Evolutionary conservation across 2,113 vertebrate species (phyloP).

Genomic region (Dasyurus viverrinus): DNA sequence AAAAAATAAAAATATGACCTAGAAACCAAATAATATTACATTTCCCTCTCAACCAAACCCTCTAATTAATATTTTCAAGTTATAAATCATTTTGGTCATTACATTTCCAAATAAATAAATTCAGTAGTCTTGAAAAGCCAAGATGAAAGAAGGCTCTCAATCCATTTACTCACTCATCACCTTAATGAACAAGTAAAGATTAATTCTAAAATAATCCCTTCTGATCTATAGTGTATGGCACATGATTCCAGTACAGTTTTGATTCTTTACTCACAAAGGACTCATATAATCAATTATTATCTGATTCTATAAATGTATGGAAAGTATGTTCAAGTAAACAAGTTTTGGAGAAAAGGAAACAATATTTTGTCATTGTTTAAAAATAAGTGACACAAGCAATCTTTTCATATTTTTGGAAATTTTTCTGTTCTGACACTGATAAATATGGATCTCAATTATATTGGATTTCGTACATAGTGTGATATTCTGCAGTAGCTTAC

Average conservation of each 20-base stretch:
- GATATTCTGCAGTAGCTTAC: not conserved
- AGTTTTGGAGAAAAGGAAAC: not conserved
- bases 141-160: slow-evolving; percentile 1
- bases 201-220: not conserved
- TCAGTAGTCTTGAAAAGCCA: not conserved
- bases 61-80: slow-evolving; percentile 5
- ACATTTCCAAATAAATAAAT: not conserved
- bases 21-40: not conserved
- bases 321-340: not conserved
- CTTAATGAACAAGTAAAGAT: slow-evolving; percentile 11
- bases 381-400: not conserved
- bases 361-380: not conserved
- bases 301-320: not conserved
- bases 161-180: not conserved
- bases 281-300: not conserved
- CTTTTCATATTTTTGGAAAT: not conserved
- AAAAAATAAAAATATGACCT: not conserved
- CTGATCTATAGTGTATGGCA: not conserved
- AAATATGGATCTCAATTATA: not conserved
- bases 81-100: slow-evolving; percentile 8
- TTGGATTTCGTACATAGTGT: not conserved
- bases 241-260: not conserved
- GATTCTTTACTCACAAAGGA: not conserved
- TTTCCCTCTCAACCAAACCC: not conserved
- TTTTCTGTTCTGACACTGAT: not conserved